Evolutionary conservation across 2,888 invertebrate genomes (phyloP).

Genomic region (Alviniconcha strummeri): DNA sequence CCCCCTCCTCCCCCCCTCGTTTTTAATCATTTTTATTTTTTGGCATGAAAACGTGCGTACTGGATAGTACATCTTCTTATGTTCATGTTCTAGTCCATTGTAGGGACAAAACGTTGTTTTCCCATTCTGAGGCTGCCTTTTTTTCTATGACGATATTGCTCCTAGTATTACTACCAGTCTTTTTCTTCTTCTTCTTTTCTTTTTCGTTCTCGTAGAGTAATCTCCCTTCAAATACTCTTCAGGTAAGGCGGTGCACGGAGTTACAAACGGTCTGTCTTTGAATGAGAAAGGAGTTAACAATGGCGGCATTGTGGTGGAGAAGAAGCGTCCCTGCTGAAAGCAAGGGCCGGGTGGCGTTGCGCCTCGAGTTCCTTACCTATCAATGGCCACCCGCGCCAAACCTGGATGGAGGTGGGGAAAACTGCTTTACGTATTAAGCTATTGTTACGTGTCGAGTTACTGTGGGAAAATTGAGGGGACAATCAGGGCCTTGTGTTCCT

Average conservation of each 20-base stretch:
- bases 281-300: background rate
- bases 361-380: background rate
- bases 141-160: background rate
- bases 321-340: background rate
- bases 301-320: background rate
- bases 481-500: background rate
- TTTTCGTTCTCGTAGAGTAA: background rate
- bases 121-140: background rate
- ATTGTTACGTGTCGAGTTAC: background rate
- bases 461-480: background rate
- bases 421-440: conserved; percentile 11
- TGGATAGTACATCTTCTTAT: too few relatives aligned
- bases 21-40: too few relatives aligned
- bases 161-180: background rate
- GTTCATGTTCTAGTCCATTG: too few relatives aligned
- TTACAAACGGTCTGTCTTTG: conserved; percentile 17
- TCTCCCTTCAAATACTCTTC: conserved; percentile 19
- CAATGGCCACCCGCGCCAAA: background rate
- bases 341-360: background rate
- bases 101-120: conserved; percentile 1
- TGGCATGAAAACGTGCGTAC: too few relatives aligned
- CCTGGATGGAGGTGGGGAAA: background rate
- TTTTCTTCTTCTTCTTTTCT: background rate
- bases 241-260: conserved; percentile 16
- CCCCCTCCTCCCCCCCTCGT: background rate